A percentile compares a stretch with the other conserved stretches of the same genome.
Evolutionary conservation across 2,888 invertebrate species (phyloP).

Genomic region (Apomyelois bistriatella): DNA sequence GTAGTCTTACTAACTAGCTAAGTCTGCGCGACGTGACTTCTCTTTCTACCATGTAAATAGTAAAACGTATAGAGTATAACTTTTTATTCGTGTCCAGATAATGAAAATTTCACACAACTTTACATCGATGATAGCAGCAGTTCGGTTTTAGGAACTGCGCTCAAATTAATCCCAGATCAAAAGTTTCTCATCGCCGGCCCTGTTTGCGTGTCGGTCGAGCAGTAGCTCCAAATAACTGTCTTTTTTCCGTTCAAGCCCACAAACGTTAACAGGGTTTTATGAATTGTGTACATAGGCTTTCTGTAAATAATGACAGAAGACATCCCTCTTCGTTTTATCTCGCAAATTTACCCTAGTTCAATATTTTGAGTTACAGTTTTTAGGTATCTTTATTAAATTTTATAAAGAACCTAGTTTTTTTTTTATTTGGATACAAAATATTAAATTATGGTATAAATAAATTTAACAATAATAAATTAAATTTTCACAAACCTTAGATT

Average conservation of each 20-base stretch:
- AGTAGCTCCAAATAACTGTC: conserved; percentile 28
- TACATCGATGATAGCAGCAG: not conserved
- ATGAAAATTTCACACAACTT: not conserved
- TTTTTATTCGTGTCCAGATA: not conserved
- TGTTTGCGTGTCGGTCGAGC: conserved; percentile 35
- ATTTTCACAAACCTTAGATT: too few species aligned
- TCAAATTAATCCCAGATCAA: conserved; percentile 44
- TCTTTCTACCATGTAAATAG: too few species aligned
- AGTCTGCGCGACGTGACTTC: too few species aligned
- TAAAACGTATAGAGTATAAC: not conserved
- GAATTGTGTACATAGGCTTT: conserved; percentile 22
- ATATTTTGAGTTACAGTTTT: not conserved
- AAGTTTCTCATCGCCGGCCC: conserved; percentile 32
- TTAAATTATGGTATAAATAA: too few species aligned
- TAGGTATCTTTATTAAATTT: not conserved
- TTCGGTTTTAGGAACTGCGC: not conserved
- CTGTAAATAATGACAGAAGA: conserved; percentile 21
- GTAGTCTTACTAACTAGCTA: too few species aligned
- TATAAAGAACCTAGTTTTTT: not conserved
- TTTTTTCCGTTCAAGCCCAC: conserved; percentile 27
- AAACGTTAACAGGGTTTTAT: conserved; percentile 20
- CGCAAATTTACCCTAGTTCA: conserved; percentile 9
- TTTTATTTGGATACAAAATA: not conserved
- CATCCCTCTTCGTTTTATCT: conserved; percentile 12
- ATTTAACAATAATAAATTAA: too few species aligned